Conservation (phyloP, 92 coral and sea anemone genomes). For the Parazoanthus atlanticus region DNA sequence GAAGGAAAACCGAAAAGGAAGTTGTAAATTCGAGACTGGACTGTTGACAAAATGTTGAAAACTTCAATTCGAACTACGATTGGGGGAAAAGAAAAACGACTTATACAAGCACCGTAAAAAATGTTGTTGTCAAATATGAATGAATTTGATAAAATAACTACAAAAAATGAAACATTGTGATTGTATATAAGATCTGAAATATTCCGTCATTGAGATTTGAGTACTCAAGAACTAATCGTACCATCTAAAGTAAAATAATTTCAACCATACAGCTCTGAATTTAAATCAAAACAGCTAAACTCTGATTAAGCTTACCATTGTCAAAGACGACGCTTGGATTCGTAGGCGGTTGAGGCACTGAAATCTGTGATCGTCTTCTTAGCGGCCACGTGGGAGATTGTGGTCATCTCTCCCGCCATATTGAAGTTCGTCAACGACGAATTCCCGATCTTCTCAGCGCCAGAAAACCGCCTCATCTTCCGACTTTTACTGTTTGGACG, state of each 20-base stretch:
- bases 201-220: no score
- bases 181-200: no score
- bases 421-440: slow-evolving; percentile 50
- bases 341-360: slow-evolving; percentile 80
- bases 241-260: background rate
- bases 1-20: background rate
- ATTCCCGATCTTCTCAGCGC: slow-evolving; percentile 35
- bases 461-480: slow-evolving; percentile 47
- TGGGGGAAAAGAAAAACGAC: background rate
- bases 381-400: slow-evolving; percentile 51
- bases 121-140: background rate
- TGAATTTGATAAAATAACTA: background rate
- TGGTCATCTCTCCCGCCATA: slow-evolving; percentile 41
- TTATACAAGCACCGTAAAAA: no score
- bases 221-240: background rate
- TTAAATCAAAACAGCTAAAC: background rate
- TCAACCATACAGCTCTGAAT: background rate
- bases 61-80: background rate
- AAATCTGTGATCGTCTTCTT: slow-evolving; percentile 43
- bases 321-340: slow-evolving; percentile 98
- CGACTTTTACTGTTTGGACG: slow-evolving; percentile 78
- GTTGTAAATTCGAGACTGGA: no score
- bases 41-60: no score
- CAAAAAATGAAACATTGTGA: no score
- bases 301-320: slow-evolving; percentile 64